Evolutionary conservation across 2,888 invertebrate species (phyloP), one percentile per base, ranked within the genome.

Genomic region (Athalia rosae): DNA sequence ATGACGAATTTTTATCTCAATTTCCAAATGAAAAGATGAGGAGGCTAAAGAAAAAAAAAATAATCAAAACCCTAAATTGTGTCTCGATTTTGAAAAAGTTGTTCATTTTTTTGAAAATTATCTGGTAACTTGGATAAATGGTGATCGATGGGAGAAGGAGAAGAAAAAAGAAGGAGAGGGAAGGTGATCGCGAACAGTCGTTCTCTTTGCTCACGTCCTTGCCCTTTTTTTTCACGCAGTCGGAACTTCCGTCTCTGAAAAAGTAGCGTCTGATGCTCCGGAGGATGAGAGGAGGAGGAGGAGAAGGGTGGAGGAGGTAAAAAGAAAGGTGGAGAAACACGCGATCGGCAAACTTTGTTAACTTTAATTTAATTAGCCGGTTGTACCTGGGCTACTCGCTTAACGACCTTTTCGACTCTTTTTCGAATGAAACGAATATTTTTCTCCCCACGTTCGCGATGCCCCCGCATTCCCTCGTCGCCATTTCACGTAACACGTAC

Each of bases 321-420:
- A 3, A 50, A n/a, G 53, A n/a, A n/a, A n/a, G 53, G 53, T 4
- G 3, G 56, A 0, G 43, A 58, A 58, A 71, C 56, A 71, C 71
- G 71, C 13, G 59, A 74, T 74, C 74, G 59, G 48, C 15, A 48
- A 61, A 74, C 53, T 74, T 74, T 74, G 74, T 74, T 62, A 74
- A 74, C 61, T 74, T 74, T 74, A 74, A 74, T 61, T 74, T 74
- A 74, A 74, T 74, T 61, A 74, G 48, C 67, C 28, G 11, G 41
- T 58, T 7, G 50, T 43, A 47, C 48, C n/a, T 5, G 43, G 56
- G 53, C 71, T 58, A 28, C 48, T 71, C 15, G n/a, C 28, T 43
- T 13, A 71, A 58, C 43, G 58, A 71, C 58, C 47, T 58, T 67
- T 71, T 71, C 61, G 43, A 45, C 41, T 74, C 13, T 28, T 48